Evolutionary conservation across 2,888 invertebrate genomes (phyloP).

Genomic region (Xestia c-nigrum): DNA sequence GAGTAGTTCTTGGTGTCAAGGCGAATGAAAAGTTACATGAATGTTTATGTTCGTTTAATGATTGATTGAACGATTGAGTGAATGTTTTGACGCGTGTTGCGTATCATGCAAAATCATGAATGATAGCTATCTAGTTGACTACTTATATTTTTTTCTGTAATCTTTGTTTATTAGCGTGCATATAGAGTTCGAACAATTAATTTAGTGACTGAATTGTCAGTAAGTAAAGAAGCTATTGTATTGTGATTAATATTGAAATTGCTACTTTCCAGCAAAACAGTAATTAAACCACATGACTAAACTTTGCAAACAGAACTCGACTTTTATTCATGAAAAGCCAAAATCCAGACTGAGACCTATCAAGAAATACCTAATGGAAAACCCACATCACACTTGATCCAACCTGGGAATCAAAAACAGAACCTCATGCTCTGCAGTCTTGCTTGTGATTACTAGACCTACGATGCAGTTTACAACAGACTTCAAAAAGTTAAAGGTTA

Average conservation of each 20-base stretch:
- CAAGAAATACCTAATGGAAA: not conserved
- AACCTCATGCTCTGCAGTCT: not conserved
- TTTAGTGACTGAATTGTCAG: not conserved
- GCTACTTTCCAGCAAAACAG: not conserved
- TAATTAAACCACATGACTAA: not conserved
- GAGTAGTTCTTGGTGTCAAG: slow-evolving; percentile 43
- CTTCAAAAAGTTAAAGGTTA: not conserved
- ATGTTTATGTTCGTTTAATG: slow-evolving; percentile 27
- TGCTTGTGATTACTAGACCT: not conserved
- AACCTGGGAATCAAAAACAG: not conserved
- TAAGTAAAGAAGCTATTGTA: not conserved
- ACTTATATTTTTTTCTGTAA: not conserved
- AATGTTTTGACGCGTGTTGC: slow-evolving; percentile 37
- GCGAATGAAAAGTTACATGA: slow-evolving; percentile 40
- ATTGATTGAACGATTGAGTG: slow-evolving; percentile 48
- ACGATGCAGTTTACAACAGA: not conserved
- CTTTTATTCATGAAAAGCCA: not conserved
- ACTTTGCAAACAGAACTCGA: not conserved
- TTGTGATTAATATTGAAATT: not conserved
- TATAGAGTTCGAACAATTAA: not conserved
- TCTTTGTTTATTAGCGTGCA: not conserved
- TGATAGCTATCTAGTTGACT: not conserved
- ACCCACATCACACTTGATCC: not conserved
- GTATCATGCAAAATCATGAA: slow-evolving; percentile 25
- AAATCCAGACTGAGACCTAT: not conserved